Percentiles rank a stretch among this genome's conserved stretches.
These are phyloP conservation scores for Premnoplex brunnescens DNA, from an alignment of 2,797 vertebrate species.

Conservation along the genomic window DNA sequence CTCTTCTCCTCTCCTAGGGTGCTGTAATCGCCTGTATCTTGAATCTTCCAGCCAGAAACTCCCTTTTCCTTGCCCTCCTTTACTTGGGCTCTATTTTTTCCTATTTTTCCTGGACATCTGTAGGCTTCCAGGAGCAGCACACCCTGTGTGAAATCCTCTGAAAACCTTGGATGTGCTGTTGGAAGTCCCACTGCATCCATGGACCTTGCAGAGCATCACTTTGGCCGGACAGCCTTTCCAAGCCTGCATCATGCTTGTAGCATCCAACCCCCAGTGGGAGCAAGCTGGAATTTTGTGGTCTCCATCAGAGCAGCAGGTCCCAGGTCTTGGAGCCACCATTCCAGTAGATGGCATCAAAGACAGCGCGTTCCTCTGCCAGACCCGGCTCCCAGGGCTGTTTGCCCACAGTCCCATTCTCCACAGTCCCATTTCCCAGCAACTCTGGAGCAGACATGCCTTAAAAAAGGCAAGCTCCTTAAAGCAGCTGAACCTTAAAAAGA, in stretches of 20 bases:
- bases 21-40: neutral
- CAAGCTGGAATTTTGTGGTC: neutral
- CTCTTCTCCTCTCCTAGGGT: neutral
- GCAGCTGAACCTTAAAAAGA: neutral
- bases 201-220: neutral
- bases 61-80: neutral
- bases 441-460: neutral
- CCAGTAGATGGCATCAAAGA: slow-evolving; percentile 71
- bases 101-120: neutral
- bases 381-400: neutral
- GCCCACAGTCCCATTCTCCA: neutral
- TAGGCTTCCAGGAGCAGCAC: fast-evolving
- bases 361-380: neutral
- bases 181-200: neutral
- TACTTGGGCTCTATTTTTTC: neutral
- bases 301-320: neutral
- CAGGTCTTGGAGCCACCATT: neutral
- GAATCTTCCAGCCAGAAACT: neutral
- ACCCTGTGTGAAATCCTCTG: neutral
- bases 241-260: neutral
- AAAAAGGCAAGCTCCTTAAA: neutral
- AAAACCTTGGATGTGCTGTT: neutral
- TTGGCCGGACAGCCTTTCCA: neutral
- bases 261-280: fast-evolving
- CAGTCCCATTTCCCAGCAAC: neutral